Base-by-base conservation (phyloP, 2,797 vertebrate species). In the Thaleichthys pacificus region DNA sequence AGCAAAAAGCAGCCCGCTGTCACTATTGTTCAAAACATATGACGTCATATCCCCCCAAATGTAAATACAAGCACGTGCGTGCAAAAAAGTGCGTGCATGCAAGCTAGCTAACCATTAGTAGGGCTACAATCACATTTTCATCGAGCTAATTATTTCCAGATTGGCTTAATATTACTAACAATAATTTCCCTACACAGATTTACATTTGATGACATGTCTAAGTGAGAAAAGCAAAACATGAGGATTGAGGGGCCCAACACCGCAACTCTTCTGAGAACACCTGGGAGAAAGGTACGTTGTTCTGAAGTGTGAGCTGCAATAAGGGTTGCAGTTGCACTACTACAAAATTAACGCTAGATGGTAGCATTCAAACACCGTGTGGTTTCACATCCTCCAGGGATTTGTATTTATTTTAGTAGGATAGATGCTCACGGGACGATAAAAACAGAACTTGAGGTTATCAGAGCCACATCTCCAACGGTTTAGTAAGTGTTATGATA, bases 311-410 rank as follows among this genome's bases (percentile, higher is more conserved):
- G 42, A 47, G 42, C 42, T 47, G 2, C 22, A 17, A 17, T 0
- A 51, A 17, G 3, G 42, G 28, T 8, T 24, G 57, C 12, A 24
- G 8, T 17, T n/a, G 51, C 15, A 67, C 22, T 30, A 26, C 7
- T 22, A 24, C 19, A 15, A 35, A 3, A 22, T 72, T 35, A 69
- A 77, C 92, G 90, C 89, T 83, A 89, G 93, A 82, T 93, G 93
- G 92, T 89, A 87, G 89, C 91, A 92, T 93, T 88, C 89, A 91
- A 89, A 88, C 64, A 85, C 69, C 57, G 47, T 74, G 67, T 26
- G 51, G 38, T 3, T 54, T 74, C 8, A 12, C n/a, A 11, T 17
- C 21, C 49, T 28, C n/a, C 4, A 57, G 66, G 61, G 69, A 14
- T 61, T 24, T 54, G 69, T 49, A 4, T 64, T 19, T 12, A 26